Evolutionary conservation across 2,113 vertebrate genomes (phyloP).

Genomic region (Chrysochloris asiatica): DNA sequence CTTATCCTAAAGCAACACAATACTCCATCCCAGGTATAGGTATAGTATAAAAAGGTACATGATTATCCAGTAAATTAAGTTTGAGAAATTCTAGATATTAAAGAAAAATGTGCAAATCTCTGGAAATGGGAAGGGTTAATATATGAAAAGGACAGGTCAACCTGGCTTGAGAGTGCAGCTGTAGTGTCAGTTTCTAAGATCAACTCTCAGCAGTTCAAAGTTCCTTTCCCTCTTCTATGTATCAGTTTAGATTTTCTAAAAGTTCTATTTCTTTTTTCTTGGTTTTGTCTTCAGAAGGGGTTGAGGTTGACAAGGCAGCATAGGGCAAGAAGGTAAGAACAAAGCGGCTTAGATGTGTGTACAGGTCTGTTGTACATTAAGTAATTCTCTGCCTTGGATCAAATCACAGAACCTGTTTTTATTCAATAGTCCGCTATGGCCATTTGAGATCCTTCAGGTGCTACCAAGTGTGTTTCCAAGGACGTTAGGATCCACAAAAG

Average conservation of each 20-base stretch:
- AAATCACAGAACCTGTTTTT: not conserved
- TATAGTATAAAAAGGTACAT: not conserved
- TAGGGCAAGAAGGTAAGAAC: not conserved
- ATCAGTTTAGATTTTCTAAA: not conserved
- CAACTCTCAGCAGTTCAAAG: not conserved
- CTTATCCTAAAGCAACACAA: too few species aligned
- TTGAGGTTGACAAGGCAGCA: not conserved
- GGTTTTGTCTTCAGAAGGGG: not conserved
- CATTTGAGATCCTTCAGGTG: not conserved
- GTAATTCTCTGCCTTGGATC: not conserved
- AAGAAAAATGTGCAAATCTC: not conserved
- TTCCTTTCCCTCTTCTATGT: not conserved
- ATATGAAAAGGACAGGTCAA: not conserved
- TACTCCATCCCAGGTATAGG: constrained; percentile 6
- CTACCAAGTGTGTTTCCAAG: not conserved
- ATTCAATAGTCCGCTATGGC: too few species aligned
- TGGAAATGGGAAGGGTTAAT: not conserved
- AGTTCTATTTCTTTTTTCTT: not conserved
- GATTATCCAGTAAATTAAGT: not conserved
- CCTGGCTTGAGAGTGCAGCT: not conserved
- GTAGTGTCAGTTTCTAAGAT: not conserved
- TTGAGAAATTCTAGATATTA: not conserved
- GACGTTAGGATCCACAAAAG: not conserved
- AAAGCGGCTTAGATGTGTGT: not conserved
- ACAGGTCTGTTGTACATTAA: not conserved